Evolutionary conservation across 2,797 vertebrate genomes (phyloP).

Genomic region (Ataeniobius toweri): DNA sequence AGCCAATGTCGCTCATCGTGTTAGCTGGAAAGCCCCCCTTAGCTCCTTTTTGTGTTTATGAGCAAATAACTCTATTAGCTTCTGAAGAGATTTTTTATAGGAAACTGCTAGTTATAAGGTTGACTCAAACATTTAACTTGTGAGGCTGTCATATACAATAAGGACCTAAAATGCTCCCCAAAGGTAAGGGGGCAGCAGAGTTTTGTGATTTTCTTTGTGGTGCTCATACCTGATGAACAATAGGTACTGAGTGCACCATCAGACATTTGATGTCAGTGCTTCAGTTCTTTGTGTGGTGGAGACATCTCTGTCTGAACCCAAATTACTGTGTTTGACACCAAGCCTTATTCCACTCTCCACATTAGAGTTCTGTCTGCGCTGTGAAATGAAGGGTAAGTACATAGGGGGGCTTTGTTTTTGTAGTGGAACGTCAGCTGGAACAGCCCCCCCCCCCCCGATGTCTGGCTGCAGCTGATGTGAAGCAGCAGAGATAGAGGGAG

Average conservation of each 20-base stretch:
- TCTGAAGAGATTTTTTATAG: background rate
- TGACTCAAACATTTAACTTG: background rate
- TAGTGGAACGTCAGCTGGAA: conserved; percentile 67
- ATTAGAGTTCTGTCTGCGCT: conserved; percentile 5
- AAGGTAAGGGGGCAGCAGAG: background rate
- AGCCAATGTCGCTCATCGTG: background rate
- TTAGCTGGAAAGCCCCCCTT: background rate
- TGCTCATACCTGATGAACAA: background rate
- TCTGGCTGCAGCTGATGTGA: conserved; percentile 77
- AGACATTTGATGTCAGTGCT: background rate
- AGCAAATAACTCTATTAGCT: background rate
- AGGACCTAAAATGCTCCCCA: background rate
- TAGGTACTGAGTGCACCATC: background rate
- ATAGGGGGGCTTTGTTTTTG: conserved; percentile 69
- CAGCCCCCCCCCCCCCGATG: conserved; percentile 52
- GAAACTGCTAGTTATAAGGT: background rate
- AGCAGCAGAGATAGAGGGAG: conserved; percentile 59
- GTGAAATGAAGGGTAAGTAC: conserved; percentile 29
- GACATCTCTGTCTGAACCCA: background rate
- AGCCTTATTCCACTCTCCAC: conserved; percentile 3
- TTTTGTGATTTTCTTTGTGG: background rate
- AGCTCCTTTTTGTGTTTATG: background rate
- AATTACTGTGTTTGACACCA: background rate
- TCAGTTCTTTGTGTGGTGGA: background rate
- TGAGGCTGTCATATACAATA: too few relatives aligned